These are phyloP conservation scores for Nansenia antarctica DNA, from an alignment of 2,113 vertebrate genomes.

Conservation along the genomic window DNA sequence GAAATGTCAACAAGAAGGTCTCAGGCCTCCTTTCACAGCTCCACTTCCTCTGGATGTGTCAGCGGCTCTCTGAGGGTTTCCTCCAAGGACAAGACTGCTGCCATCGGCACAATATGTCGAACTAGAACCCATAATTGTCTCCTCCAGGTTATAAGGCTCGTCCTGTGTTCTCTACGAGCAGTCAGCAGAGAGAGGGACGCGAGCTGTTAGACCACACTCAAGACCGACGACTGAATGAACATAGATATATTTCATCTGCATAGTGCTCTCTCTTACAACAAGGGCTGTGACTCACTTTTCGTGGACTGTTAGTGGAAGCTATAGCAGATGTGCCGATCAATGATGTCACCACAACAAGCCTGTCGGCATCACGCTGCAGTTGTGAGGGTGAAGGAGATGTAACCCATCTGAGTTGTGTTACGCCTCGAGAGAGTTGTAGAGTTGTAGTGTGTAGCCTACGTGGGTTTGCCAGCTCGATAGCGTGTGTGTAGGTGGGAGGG, in stretches of 20 bases:
- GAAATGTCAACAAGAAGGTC: conserved; percentile 48
- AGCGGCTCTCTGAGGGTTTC: conserved; percentile 14
- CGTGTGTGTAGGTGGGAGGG: background rate
- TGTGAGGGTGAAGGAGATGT: conserved; percentile 5
- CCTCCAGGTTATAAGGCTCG: too few species aligned
- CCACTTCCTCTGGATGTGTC: conserved; percentile 34
- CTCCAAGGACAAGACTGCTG: conserved; percentile 5
- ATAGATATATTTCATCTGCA: conserved; percentile 17
- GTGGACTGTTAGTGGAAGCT: conserved; percentile 32
- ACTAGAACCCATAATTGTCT: conserved; percentile 10
- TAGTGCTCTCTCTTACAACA: conserved; percentile 24
- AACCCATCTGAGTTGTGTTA: conserved; percentile 10
- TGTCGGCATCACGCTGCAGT: conserved; percentile 1
- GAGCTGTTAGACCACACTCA: background rate
- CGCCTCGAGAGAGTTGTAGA: background rate
- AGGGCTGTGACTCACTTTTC: conserved; percentile 50
- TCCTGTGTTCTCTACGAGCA: background rate
- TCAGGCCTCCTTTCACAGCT: conserved; percentile 26
- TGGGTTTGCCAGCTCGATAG: background rate
- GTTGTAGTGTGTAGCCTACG: background rate
- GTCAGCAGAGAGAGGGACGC: background rate
- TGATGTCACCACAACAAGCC: conserved; percentile 62
- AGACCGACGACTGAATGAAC: too few species aligned
- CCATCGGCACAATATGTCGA: conserved; percentile 1
- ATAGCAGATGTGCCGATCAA: conserved; percentile 62